A percentile compares a stretch with the other conserved stretches of the same genome.
phyloP scores from a whole-genome alignment of 2,888 invertebrate species.

The Hoplodrina blanda region DNA sequence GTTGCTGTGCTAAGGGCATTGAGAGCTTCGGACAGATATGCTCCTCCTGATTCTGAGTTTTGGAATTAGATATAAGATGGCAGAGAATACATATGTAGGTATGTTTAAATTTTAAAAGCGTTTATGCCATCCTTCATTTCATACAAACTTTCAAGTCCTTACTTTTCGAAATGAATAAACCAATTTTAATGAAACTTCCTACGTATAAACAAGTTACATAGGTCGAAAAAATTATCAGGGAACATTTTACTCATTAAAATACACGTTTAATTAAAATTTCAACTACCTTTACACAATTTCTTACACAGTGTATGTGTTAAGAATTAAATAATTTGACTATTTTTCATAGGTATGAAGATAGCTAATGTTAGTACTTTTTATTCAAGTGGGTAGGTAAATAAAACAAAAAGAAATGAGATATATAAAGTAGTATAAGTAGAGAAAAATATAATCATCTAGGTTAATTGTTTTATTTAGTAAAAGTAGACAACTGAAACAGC shows the following conservation, averaged over 20 bases:
- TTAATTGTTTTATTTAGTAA: background rate
- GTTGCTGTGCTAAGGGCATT: conserved; percentile 20
- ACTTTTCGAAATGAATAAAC: no score
- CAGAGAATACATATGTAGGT: background rate
- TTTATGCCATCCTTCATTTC: no score
- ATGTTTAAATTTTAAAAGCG: conserved; percentile 18
- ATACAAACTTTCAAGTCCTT: no score
- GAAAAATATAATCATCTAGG: background rate
- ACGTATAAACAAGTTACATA: no score
- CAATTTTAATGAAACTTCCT: no score
- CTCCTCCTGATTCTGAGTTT: no score
- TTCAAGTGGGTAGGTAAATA: background rate
- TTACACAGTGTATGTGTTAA: background rate
- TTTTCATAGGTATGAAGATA: background rate
- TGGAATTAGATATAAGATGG: conserved; percentile 23
- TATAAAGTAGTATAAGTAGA: background rate
- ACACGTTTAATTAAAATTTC: conserved; percentile 14
- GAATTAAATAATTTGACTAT: background rate
- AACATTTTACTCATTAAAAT: conserved; percentile 19
- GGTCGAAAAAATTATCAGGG: no score
- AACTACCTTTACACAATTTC: conserved; percentile 13
- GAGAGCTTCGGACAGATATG: conserved; percentile 14
- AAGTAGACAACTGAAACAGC: conserved; percentile 16
- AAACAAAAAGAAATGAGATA: background rate
- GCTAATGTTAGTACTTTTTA: background rate